Evolutionary conservation across 1,140 invertebrate genomes (phyloP).

Genomic region (Colletes gigas): DNA sequence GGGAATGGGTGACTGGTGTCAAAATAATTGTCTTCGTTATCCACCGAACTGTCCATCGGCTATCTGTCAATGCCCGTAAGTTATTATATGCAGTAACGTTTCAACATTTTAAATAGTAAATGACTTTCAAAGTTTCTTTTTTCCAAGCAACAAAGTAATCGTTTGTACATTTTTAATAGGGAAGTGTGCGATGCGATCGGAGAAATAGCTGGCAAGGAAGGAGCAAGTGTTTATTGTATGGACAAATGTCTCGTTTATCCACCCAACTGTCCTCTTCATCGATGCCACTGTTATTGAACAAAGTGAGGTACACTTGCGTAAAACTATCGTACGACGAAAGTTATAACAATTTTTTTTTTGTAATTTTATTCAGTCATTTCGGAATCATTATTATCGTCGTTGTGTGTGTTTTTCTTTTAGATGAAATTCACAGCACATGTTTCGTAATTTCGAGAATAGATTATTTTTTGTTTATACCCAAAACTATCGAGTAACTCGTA

Average conservation of each 20-base stretch:
- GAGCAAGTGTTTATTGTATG: constrained; percentile 91
- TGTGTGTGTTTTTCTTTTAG: too few species aligned
- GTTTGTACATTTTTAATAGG: constrained; percentile 80
- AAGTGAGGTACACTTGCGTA: background rate
- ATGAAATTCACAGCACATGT: too few species aligned
- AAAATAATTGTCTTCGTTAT: constrained; percentile 91
- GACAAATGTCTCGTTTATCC: constrained; percentile 90
- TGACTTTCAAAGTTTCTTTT: background rate
- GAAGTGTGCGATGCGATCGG: constrained; percentile 89
- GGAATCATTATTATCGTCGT: too few species aligned
- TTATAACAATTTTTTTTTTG: too few species aligned
- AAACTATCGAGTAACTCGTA: too few species aligned
- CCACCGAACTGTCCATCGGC: constrained; percentile 90
- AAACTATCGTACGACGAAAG: background rate
- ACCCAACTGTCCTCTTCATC: constrained; percentile 85
- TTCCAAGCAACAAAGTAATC: background rate
- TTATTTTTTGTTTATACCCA: too few species aligned
- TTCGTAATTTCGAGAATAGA: too few species aligned
- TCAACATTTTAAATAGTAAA: background rate
- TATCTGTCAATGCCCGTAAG: constrained; percentile 91
- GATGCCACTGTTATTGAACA: constrained; percentile 86
- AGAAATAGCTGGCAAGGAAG: constrained; percentile 85
- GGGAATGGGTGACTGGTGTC: constrained; percentile 91
- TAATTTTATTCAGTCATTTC: too few species aligned
- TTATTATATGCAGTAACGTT: constrained; percentile 53